These are phyloP conservation scores for Ptychobarbus kaznakovi DNA, from an alignment of 2,797 vertebrate genomes.

Conservation along the genomic window DNA sequence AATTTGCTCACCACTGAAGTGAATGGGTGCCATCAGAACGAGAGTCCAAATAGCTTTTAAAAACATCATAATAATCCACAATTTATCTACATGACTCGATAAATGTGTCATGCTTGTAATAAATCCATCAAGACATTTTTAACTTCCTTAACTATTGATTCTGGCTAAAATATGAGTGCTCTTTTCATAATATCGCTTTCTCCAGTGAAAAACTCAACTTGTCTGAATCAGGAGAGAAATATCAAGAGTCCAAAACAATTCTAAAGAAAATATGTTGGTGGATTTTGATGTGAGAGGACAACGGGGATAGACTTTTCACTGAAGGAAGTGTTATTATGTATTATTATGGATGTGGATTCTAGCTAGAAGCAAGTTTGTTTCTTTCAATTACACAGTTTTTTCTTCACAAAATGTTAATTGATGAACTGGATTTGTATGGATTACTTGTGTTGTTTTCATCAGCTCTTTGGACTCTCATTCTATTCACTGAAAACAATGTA, in stretches of 20 bases:
- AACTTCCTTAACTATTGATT: not conserved
- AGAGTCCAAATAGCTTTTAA: not conserved
- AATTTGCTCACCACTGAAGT: not conserved
- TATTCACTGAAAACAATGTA: not conserved
- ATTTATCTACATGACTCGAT: no score
- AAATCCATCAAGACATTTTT: not conserved
- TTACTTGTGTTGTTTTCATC: not conserved
- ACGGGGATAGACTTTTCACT: no score
- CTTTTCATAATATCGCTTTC: not conserved
- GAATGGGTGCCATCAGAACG: not conserved
- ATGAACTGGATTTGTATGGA: not conserved
- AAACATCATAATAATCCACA: not conserved
- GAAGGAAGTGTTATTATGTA: no score
- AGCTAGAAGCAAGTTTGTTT: not conserved
- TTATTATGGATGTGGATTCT: no score
- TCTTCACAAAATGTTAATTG: not conserved
- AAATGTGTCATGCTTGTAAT: not conserved
- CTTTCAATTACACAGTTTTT: not conserved
- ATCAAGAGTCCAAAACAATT: no score
- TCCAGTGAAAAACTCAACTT: not conserved
- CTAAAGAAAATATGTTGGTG: no score
- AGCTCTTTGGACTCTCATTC: not conserved
- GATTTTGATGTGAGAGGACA: no score
- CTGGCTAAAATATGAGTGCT: not conserved
- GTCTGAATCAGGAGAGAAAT: not conserved